phyloP scores from a whole-genome alignment of 2,113 vertebrate genomes.

The Erythrocercus mccallii region DNA sequence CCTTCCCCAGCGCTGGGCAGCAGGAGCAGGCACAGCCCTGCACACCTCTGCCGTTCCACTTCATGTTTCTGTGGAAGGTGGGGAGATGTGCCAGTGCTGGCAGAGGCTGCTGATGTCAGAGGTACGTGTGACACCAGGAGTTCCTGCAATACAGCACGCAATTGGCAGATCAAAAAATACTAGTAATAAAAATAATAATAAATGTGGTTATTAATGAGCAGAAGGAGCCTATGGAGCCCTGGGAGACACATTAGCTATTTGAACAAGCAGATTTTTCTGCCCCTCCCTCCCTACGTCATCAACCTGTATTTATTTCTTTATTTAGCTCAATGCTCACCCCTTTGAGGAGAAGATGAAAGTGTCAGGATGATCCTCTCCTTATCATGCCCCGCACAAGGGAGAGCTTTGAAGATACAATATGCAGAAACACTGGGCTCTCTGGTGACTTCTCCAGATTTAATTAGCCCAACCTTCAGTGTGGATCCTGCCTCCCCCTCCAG shows the following conservation, averaged over 20 bases:
- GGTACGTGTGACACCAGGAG: background rate
- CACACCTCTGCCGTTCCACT: background rate
- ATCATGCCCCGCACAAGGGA: conserved; percentile 45
- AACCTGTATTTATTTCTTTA: conserved; percentile 41
- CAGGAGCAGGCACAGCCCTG: background rate
- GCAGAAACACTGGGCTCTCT: conserved; percentile 64
- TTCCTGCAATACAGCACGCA: background rate
- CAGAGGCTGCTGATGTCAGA: fast-evolving
- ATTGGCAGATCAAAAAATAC: background rate
- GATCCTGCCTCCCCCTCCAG: conserved; percentile 41
- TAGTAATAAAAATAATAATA: background rate
- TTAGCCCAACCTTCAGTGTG: conserved; percentile 69
- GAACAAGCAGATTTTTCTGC: conserved; percentile 1
- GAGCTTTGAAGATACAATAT: conserved; percentile 67
- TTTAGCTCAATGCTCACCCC: conserved; percentile 41
- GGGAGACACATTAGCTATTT: conserved; percentile 9
- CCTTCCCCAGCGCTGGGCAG: fast-evolving
- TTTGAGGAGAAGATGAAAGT: conserved; percentile 64
- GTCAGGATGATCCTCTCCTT: conserved; percentile 60
- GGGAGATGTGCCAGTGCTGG: background rate
- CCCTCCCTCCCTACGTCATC: conserved; percentile 1
- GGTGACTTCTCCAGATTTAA: conserved; percentile 74
- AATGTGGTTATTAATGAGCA: conserved; percentile 5
- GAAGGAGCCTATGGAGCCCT: background rate
- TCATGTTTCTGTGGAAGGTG: background rate